Evolutionary conservation across 1,140 invertebrate species (phyloP), one percentile per base, ranked within the genome.

Genomic region (Lordiphosa clarofinis): DNA sequence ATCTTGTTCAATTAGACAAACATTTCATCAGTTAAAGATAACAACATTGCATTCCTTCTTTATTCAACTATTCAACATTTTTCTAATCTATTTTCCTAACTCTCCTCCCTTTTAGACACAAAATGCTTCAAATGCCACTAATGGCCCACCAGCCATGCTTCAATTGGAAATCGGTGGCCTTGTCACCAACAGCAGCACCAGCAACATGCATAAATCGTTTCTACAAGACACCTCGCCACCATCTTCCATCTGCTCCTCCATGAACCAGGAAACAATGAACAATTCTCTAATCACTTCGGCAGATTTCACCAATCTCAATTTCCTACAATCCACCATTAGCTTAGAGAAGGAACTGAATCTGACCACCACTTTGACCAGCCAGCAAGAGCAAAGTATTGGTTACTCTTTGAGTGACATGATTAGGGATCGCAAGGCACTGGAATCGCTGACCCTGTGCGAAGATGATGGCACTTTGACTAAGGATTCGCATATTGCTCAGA

Each of bases 211-310:
- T 40, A 88, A 86, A 52, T 88, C 87, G 15, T 87, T 87, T 42
- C 56, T 88, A 11, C 86, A 88, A 54, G 87, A 89, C 56, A 87
- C 82, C 0, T 89, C 87, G 13, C 87, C 87, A n/a, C 87, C 87
- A 21, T 86, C 87, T 7, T 87, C 82, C n/a, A 86, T 87, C 15
- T 88, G 75, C 57, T 82, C 81, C 31, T 88, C 87, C 8, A 86
- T 88, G 62, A 87, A 75, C 37, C 73, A 73, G 44, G 86, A 87
- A 24, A 57, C 67, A 4, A 89, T 89, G 87, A 87, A 87, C 52
- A 89, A 73, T 40, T 88, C 87, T 1, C 55, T 89, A 0, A 87
- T 89, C n/a, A 88, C 73, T n/a, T 88, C 87, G 8, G 84, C 86
- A 4, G 87, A 89, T 50, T 89, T 88, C 19, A 86, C 79, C 6